phyloP scores from a whole-genome alignment of 2,888 invertebrate genomes.

The Sisyra terminalis region DNA sequence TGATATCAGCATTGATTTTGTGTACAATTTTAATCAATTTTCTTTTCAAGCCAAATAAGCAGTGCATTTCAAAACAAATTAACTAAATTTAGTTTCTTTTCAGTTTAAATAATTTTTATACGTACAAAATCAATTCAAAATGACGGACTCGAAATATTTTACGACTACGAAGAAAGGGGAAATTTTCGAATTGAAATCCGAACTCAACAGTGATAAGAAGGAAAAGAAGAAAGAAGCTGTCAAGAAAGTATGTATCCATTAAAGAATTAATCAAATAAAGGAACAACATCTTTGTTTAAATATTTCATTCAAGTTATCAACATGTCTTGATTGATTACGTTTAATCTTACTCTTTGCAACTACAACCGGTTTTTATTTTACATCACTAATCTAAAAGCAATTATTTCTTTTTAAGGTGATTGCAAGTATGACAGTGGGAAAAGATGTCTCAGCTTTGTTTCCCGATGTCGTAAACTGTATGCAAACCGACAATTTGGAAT shows the following conservation, averaged over 20 bases:
- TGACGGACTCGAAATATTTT: conserved; percentile 99
- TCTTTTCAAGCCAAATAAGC: too few species aligned
- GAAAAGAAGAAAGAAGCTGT: conserved; percentile 99
- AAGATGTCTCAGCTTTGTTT: conserved; percentile 96
- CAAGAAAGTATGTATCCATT: conserved; percentile 71
- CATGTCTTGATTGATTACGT: too few species aligned
- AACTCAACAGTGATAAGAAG: conserved; percentile 97
- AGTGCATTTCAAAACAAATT: too few species aligned
- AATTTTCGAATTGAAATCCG: conserved; percentile 97
- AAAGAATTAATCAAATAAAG: too few species aligned
- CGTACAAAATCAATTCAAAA: conserved; percentile 23
- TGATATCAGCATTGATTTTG: too few species aligned
- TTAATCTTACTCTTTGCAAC: too few species aligned
- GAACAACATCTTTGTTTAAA: too few species aligned
- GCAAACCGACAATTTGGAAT: conserved; percentile 98
- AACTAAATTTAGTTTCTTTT: too few species aligned
- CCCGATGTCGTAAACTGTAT: conserved; percentile 99
- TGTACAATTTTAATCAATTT: too few species aligned
- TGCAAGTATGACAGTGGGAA: conserved; percentile 99
- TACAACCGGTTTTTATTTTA: not conserved
- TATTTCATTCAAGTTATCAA: too few species aligned
- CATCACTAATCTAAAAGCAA: not conserved
- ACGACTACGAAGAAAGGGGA: conserved; percentile 99
- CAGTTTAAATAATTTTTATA: not conserved
- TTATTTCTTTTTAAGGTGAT: conserved; percentile 54